These are phyloP conservation scores for Hexactinellida sp. DNA, from an alignment of 37 sponge, comb jelly and placozoan species.

Conservation along the genomic window DNA sequence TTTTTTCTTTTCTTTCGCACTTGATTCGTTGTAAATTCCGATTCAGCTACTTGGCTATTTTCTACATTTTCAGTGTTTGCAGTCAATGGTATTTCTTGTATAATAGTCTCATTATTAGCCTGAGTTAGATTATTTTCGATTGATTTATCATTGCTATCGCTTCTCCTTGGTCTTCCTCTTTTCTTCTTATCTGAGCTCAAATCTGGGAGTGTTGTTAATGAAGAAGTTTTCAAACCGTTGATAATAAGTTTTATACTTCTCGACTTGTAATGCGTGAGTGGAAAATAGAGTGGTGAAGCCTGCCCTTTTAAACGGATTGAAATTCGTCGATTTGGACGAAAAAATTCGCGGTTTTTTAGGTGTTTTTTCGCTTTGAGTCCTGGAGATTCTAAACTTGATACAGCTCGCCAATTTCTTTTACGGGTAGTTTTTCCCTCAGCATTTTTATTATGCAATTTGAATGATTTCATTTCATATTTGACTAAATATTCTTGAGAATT, in stretches of 20 bases:
- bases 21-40: too few relatives aligned
- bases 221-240: background rate
- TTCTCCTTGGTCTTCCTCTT: background rate
- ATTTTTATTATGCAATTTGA: background rate
- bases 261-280: background rate
- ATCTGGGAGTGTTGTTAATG: background rate
- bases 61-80: background rate
- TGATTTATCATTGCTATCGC: background rate
- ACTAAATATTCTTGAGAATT: background rate
- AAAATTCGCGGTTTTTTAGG: background rate
- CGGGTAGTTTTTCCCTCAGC: background rate
- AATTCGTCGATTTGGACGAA: background rate
- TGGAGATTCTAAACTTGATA: background rate
- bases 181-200: background rate
- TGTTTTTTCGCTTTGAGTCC: background rate
- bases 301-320: slow-evolving; percentile 5
- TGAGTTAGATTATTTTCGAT: background rate
- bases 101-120: background rate
- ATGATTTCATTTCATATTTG: background rate
- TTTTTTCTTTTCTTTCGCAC: background rate
- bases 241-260: too few relatives aligned
- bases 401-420: background rate
- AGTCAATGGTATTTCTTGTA: background rate
- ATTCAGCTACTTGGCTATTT: background rate
- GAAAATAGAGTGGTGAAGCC: background rate